phyloP scores from a whole-genome alignment of 2,888 invertebrate species.

The Danaus chrysippus region DNA sequence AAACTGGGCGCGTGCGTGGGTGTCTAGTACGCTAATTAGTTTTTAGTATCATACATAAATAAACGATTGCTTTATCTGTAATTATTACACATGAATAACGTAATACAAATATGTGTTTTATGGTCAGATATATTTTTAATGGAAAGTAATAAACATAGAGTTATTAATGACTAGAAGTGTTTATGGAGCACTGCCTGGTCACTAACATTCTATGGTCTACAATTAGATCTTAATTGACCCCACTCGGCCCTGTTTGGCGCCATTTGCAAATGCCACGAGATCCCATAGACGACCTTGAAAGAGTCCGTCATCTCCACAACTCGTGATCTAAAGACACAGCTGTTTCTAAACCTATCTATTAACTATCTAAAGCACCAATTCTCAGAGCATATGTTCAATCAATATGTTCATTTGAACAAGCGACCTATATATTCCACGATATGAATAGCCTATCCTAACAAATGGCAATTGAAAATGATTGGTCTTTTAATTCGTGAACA shows the following conservation, averaged over 20 bases:
- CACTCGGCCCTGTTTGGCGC: slow-evolving; percentile 50
- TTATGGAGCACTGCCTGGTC: too few species aligned
- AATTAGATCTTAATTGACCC: slow-evolving; percentile 74
- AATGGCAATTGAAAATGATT: slow-evolving; percentile 31
- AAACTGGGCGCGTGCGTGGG: slow-evolving; percentile 25
- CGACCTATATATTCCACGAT: slow-evolving; percentile 25
- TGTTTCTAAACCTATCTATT: slow-evolving; percentile 8
- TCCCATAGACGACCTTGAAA: too few species aligned
- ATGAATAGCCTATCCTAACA: slow-evolving; percentile 30
- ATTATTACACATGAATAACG: slow-evolving; percentile 12
- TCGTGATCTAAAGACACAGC: slow-evolving; percentile 17
- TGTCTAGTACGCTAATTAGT: slow-evolving; percentile 18
- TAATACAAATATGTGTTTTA: neutral
- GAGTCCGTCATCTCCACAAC: slow-evolving; percentile 7
- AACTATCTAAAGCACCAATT: neutral
- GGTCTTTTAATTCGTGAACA: slow-evolving; percentile 30
- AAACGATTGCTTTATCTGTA: neutral
- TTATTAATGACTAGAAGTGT: too few species aligned
- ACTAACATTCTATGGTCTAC: slow-evolving; percentile 37
- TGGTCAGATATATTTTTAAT: too few species aligned
- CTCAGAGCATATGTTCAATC: slow-evolving; percentile 10
- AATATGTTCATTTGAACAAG: slow-evolving; percentile 16
- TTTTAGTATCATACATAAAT: slow-evolving; percentile 8
- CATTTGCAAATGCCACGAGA: slow-evolving; percentile 36
- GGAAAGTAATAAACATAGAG: too few species aligned